Conservation (phyloP, 2,113 vertebrate species). For the Ramphastos sulfuratus region DNA sequence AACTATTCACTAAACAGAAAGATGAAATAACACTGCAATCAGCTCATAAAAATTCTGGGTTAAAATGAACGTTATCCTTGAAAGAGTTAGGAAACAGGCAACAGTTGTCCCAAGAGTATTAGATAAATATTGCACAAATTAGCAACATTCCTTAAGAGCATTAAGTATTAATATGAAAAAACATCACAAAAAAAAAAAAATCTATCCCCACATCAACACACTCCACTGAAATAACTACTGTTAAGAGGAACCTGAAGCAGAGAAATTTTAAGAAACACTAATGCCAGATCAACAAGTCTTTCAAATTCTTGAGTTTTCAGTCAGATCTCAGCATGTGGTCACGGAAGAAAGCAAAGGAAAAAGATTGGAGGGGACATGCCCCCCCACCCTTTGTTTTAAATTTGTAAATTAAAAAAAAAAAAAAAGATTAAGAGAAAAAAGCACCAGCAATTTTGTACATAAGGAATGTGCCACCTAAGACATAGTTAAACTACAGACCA, state of each 20-base stretch:
- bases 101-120: not conserved
- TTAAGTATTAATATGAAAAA: not conserved
- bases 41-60: not conserved
- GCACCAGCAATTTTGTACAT: not conserved
- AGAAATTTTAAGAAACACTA: not conserved
- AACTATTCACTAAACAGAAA: not conserved
- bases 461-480: not conserved
- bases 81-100: not conserved
- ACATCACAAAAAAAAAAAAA: not conserved
- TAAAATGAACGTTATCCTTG: not conserved
- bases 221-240: not conserved
- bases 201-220: not conserved
- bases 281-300: not conserved
- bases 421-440: not conserved
- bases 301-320: not conserved
- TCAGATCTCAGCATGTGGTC: not conserved
- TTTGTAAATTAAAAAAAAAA: too few relatives aligned
- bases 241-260: not conserved
- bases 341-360: not conserved
- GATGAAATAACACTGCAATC: not conserved
- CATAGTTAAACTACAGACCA: not conserved
- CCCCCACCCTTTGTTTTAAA: not conserved
- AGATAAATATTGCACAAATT: not conserved
- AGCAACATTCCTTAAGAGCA: not conserved
- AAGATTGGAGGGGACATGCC: not conserved